phyloP scores from a whole-genome alignment of 1,140 invertebrate species.

The Trichonephila clavipes region DNA sequence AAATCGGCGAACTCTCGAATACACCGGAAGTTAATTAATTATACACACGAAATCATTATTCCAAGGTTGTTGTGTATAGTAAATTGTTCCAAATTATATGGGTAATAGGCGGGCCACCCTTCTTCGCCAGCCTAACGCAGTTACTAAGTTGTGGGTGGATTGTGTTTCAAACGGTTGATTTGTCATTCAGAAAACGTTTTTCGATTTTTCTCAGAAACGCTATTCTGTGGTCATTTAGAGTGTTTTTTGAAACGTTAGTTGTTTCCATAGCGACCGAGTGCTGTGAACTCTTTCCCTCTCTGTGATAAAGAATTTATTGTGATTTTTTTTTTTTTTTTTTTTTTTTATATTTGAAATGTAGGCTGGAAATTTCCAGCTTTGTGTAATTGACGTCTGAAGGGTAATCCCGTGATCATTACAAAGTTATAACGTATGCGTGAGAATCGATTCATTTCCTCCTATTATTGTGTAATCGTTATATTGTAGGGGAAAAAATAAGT shows the following conservation, averaged over 20 bases:
- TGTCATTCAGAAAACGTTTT: conserved; percentile 63
- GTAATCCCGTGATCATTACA: no score
- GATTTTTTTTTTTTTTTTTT: neutral
- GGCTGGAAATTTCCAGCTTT: no score
- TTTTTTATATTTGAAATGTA: no score
- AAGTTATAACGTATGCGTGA: no score
- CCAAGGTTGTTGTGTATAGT: neutral
- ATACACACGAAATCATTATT: neutral
- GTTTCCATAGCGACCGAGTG: conserved; percentile 66
- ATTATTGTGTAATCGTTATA: no score
- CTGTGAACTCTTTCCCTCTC: conserved; percentile 43
- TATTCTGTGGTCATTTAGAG: conserved; percentile 30
- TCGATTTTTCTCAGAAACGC: conserved; percentile 26
- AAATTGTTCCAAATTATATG: conserved; percentile 2
- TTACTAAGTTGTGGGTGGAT: conserved; percentile 11
- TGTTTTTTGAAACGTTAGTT: conserved; percentile 57
- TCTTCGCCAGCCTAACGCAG: neutral
- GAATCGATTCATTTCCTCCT: no score
- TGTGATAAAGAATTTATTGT: neutral
- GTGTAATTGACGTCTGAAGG: no score
- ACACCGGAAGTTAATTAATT: neutral
- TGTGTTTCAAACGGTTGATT: conserved; percentile 34
- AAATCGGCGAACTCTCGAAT: neutral
- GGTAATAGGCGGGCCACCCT: neutral
- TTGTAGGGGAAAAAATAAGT: no score